Percentiles rank a stretch among this genome's conserved stretches.
These are phyloP conservation scores for Xestia rhomboidea DNA, from an alignment of 2,888 invertebrate species.

Conservation along the genomic window DNA sequence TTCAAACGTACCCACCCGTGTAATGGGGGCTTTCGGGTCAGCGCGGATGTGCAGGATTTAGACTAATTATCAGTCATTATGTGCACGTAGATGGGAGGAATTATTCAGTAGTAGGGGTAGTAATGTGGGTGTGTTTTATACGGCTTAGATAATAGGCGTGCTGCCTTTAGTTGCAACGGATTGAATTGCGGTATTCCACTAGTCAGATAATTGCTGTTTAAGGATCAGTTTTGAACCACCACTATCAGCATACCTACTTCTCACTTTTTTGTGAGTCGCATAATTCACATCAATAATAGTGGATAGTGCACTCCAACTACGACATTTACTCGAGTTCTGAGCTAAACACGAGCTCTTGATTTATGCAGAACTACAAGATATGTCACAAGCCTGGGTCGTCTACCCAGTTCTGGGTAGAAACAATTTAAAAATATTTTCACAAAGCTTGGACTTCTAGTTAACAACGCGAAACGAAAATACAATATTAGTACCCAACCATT, in stretches of 20 bases:
- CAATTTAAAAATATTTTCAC: background rate
- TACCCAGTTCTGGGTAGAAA: background rate
- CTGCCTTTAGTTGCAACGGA: background rate
- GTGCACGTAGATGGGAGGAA: constrained; percentile 48
- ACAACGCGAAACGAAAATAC: background rate
- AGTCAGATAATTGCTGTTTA: no score
- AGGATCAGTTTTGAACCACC: background rate
- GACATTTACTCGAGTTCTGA: background rate
- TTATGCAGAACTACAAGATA: background rate
- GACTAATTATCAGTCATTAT: constrained; percentile 72
- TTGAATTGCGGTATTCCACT: background rate
- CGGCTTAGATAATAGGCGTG: background rate
- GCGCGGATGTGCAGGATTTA: constrained; percentile 65
- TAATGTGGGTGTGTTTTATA: constrained; percentile 22
- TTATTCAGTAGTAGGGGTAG: constrained; percentile 18
- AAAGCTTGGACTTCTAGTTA: background rate
- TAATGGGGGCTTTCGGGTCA: constrained; percentile 71
- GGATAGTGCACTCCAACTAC: background rate
- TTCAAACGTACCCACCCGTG: constrained; percentile 72
- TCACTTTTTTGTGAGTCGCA: background rate
- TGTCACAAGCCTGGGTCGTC: background rate
- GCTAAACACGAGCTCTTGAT: background rate
- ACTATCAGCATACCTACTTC: background rate
- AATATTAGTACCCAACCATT: background rate
- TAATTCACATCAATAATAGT: background rate